Percentiles rank a stretch among this genome's conserved stretches.
Conservation (phyloP, 2,113 vertebrate genomes). For the Bathybates hornii region DNA sequence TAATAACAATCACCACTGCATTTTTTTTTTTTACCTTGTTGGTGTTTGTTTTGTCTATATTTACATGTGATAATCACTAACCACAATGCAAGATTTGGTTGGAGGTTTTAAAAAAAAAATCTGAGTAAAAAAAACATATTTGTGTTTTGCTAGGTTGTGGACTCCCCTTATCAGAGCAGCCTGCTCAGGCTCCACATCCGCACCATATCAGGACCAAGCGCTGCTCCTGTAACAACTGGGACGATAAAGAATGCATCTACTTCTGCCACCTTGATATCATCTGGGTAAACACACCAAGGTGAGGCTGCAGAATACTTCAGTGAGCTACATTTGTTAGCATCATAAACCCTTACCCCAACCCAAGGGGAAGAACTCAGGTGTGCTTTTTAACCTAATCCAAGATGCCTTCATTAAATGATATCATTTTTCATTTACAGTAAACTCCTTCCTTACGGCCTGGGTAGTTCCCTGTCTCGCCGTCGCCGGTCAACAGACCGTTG, state of each 20-base stretch:
- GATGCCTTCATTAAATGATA: neutral
- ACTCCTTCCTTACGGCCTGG: conserved; percentile 85
- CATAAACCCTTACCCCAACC: neutral
- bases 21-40: neutral
- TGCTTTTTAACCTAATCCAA: neutral
- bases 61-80: neutral
- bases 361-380: neutral
- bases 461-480: conserved; percentile 76
- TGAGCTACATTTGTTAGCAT: neutral
- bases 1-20: neutral
- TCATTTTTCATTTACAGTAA: conserved; percentile 69
- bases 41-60: neutral
- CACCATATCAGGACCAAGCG: conserved; percentile 75
- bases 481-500: conserved; percentile 79
- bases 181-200: neutral
- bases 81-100: neutral
- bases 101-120: neutral
- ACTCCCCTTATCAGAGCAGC: conserved; percentile 40
- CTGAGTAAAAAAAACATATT: neutral
- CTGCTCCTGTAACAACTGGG: conserved; percentile 90
- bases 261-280: conserved; percentile 98
- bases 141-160: conserved; percentile 66
- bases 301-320: conserved; percentile 6
- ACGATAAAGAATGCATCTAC: conserved; percentile 94
- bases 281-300: conserved; percentile 96